Base-by-base conservation (phyloP, 2,888 invertebrate genomes). In the Lithophane leautieri region DNA sequence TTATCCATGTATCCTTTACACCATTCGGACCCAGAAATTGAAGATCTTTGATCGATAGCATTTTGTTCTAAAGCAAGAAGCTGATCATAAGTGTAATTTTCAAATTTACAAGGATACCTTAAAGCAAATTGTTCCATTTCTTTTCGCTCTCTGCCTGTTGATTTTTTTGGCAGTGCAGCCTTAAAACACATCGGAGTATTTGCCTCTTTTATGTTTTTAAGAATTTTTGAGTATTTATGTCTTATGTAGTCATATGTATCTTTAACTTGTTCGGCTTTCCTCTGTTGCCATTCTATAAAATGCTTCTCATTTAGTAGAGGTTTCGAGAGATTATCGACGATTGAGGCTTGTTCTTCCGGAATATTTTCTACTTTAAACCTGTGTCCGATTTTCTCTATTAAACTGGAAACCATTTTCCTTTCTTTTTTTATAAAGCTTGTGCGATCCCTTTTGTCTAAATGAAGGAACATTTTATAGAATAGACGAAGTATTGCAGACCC, bases 391-490 rank as follows among this genome's bases (percentile, higher is more conserved):
- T 96, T 96, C 58, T 95, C 93, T 25, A 96, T 93, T 66, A 96
- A 89, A 28, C 66, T 88, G 22, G 96, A 95, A 6, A 93, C 94
- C 92, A 95, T 94, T 90, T 95, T 93, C 68, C 93, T 90, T 86
- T 97, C 97, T 73, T 94, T 90, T 81, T 97, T 96, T 44, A 97
- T 95, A 85, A 97, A 97, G 87, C 97, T 93, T 22, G 97, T 93
- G 65, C 96, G 95, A 86, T 97, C 97, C 89, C 96, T 97, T 88
- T 97, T 97, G 84, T 97, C 97, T 68, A 97, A 92, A 80, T 96
- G 95, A 14, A 97, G 92, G 88, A 97, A 97, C 8, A 97, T 91
- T 90, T 97, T 97, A 91, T 97, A 97, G 89, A 97, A 97, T 2
- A 98, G 88, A 50, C 97, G 95, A 8, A 97, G 91, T 11, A 97